phyloP scores from a whole-genome alignment of 2,113 vertebrate genomes.

The Callopanchax toddi region DNA sequence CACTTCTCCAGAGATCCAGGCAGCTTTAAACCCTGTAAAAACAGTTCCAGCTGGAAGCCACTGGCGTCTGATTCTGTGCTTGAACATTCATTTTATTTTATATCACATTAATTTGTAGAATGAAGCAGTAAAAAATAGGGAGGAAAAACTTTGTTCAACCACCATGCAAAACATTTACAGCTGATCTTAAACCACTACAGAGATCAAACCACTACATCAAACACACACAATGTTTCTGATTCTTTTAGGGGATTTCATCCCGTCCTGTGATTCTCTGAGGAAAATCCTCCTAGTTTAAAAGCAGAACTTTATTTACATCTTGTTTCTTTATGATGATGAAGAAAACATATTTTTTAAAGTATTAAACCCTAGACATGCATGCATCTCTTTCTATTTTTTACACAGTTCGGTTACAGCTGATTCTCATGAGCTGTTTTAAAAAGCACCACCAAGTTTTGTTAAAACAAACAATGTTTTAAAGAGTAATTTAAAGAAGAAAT shows the following conservation, averaged over 20 bases:
- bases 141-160: conserved; percentile 67
- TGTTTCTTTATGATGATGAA: neutral
- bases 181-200: conserved; percentile 55
- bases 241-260: conserved; percentile 31
- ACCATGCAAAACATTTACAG: conserved; percentile 79
- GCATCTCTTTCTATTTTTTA: conserved; percentile 71
- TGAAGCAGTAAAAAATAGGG: conserved; percentile 57
- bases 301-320: conserved; percentile 41
- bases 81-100: conserved; percentile 35
- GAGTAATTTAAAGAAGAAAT: neutral
- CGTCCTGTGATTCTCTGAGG: conserved; percentile 16
- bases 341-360: conserved; percentile 8
- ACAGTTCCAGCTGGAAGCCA: conserved; percentile 42
- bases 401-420: conserved; percentile 49
- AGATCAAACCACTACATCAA: conserved; percentile 53
- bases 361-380: conserved; percentile 67
- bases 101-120: conserved; percentile 64
- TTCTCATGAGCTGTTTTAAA: conserved; percentile 29
- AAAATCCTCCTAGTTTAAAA: conserved; percentile 25
- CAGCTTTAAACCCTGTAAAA: conserved; percentile 35
- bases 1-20: conserved; percentile 29
- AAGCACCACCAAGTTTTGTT: conserved; percentile 31
- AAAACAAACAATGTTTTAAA: conserved; percentile 13
- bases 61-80: conserved; percentile 47
- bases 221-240: conserved; percentile 54